Evolutionary conservation across 2,888 invertebrate genomes (phyloP).

Genomic region (Mayetiola destructor): DNA sequence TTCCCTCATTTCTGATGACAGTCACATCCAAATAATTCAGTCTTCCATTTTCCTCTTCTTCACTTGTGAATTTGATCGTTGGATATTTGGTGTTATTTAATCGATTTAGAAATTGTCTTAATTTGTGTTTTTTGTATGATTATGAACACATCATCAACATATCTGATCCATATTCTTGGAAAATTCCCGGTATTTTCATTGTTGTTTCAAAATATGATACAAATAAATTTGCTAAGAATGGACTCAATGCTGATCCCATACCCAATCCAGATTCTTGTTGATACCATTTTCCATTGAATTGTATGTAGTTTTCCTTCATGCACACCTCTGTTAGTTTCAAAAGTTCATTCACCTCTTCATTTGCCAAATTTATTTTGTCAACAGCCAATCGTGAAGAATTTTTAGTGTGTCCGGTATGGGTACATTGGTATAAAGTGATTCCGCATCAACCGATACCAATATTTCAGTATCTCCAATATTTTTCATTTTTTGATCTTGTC

Average conservation of each 20-base stretch:
- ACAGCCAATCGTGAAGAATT: neutral
- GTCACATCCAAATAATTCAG: neutral
- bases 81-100: neutral
- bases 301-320: neutral
- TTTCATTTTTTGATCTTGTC: neutral
- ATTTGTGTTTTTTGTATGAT: neutral
- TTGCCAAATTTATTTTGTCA: neutral
- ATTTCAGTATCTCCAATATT: neutral
- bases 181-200: neutral
- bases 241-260: neutral
- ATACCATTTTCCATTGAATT: neutral
- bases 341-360: neutral
- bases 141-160: neutral
- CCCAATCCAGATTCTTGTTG: neutral
- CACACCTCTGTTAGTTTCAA: neutral
- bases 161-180: neutral
- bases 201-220: neutral
- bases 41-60: neutral
- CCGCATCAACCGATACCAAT: neutral
- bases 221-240: neutral
- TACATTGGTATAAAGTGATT: neutral
- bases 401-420: neutral
- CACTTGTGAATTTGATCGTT: neutral
- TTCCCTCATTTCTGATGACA: neutral
- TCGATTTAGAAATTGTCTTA: neutral